A percentile compares a stretch with the other conserved stretches of the same genome.
phyloP scores from a whole-genome alignment of 1,140 invertebrate genomes.

The Elymnias hypermnestra region DNA sequence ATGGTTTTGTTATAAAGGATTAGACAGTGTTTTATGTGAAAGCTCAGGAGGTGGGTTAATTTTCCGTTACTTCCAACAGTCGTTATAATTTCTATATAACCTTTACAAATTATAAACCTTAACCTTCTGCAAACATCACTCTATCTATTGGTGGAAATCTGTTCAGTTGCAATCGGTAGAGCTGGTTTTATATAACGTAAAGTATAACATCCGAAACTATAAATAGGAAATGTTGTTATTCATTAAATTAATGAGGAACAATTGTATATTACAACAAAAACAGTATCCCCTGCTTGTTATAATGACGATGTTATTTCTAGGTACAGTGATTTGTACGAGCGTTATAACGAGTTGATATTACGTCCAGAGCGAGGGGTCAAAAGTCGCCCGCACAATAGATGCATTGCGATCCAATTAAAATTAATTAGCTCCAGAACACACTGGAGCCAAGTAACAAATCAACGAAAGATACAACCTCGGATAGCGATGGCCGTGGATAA shows the following conservation, averaged over 20 bases:
- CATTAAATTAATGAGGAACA: not conserved
- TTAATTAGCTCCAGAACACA: constrained; percentile 72
- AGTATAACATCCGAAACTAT: too few relatives aligned
- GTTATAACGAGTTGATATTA: constrained; percentile 37
- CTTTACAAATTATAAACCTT: too few relatives aligned
- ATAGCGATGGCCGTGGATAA: constrained; percentile 54
- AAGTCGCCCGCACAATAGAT: constrained; percentile 61
- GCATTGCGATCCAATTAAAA: constrained; percentile 73
- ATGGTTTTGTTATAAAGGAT: too few relatives aligned
- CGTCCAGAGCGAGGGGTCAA: constrained; percentile 47
- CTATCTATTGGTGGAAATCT: too few relatives aligned
- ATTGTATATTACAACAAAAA: constrained; percentile 2
- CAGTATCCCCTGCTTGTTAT: constrained; percentile 9
- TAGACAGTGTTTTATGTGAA: too few relatives aligned
- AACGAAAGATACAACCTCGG: constrained; percentile 65
- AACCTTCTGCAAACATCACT: too few relatives aligned
- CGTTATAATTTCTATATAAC: too few relatives aligned
- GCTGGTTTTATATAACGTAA: too few relatives aligned
- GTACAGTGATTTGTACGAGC: constrained; percentile 29
- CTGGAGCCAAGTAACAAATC: constrained; percentile 63
- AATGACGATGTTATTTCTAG: constrained; percentile 18
- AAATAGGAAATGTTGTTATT: too few relatives aligned
- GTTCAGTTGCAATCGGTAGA: too few relatives aligned
- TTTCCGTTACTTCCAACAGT: too few relatives aligned
- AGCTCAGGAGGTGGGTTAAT: too few relatives aligned